These are phyloP conservation scores for Ryuthela nishihirai DNA, from an alignment of 2,888 invertebrate species.

Conservation along the genomic window DNA sequence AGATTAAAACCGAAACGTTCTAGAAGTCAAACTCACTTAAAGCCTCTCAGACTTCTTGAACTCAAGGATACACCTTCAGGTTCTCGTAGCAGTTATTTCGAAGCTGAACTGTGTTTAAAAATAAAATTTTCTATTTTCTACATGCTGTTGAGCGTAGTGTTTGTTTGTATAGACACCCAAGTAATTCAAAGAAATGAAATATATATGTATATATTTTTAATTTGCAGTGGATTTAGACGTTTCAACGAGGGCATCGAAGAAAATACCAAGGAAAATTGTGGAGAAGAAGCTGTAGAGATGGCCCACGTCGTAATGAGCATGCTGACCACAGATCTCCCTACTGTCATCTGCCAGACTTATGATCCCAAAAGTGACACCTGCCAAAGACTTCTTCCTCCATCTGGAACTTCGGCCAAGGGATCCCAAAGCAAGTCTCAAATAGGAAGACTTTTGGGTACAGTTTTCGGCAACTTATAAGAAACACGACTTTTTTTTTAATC, in stretches of 20 bases:
- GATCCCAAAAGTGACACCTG: slow-evolving; percentile 14
- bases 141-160: no score
- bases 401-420: slow-evolving; percentile 19
- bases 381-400: not conserved
- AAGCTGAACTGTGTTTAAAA: no score
- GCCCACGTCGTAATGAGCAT: slow-evolving; percentile 12
- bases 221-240: slow-evolving; percentile 19
- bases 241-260: slow-evolving; percentile 12
- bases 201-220: no score
- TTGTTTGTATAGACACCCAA: no score
- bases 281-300: slow-evolving; percentile 15
- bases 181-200: no score
- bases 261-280: slow-evolving; percentile 8
- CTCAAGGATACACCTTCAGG: no score
- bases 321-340: slow-evolving; percentile 18
- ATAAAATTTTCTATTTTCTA: no score
- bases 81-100: no score
- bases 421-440: slow-evolving; percentile 22
- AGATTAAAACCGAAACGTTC: no score
- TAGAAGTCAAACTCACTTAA: no score
- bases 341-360: slow-evolving; percentile 14
- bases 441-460: slow-evolving; percentile 23
- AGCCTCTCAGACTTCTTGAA: no score
- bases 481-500: not conserved
- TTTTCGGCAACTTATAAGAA: slow-evolving; percentile 21